These are phyloP conservation scores for Orgyia antiqua DNA, from an alignment of 2,888 invertebrate genomes.

Conservation along the genomic window DNA sequence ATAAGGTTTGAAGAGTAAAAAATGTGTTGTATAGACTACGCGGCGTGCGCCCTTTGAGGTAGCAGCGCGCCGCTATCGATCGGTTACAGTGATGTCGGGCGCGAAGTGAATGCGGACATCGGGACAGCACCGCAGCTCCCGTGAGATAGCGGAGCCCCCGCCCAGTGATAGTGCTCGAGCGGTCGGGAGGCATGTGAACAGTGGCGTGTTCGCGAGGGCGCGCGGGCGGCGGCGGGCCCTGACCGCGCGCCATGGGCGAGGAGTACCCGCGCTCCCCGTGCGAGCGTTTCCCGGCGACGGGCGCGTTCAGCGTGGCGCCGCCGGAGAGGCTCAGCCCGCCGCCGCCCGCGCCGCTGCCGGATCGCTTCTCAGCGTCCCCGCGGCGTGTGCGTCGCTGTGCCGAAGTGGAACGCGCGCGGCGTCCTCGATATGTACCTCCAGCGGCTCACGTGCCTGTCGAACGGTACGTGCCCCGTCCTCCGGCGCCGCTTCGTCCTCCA, in stretches of 20 bases:
- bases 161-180: conserved; percentile 60
- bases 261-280: conserved; percentile 75
- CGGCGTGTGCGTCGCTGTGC: conserved; percentile 81
- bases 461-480: conserved; percentile 82
- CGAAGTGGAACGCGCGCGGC: conserved; percentile 81
- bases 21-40: conserved; percentile 57
- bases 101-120: conserved; percentile 75
- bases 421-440: conserved; percentile 81
- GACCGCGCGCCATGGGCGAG: conserved; percentile 76
- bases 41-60: conserved; percentile 62
- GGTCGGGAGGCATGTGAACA: conserved; percentile 69
- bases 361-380: conserved; percentile 76
- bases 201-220: conserved; percentile 54
- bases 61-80: conserved; percentile 71
- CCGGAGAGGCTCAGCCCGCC: conserved; percentile 81
- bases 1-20: conserved; percentile 32
- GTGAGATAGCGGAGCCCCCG: conserved; percentile 50
- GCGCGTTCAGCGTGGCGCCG: conserved; percentile 80
- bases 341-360: conserved; percentile 80
- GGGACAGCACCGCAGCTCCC: conserved; percentile 59
- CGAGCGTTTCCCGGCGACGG: conserved; percentile 76
- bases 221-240: conserved; percentile 72
- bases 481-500: conserved; percentile 62
- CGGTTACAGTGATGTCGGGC: conserved; percentile 68
- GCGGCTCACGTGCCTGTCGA: conserved; percentile 85